A percentile compares a stretch with the other conserved stretches of the same genome.
phyloP scores from a whole-genome alignment of 2,888 invertebrate genomes.

The Nebria brevicollis region DNA sequence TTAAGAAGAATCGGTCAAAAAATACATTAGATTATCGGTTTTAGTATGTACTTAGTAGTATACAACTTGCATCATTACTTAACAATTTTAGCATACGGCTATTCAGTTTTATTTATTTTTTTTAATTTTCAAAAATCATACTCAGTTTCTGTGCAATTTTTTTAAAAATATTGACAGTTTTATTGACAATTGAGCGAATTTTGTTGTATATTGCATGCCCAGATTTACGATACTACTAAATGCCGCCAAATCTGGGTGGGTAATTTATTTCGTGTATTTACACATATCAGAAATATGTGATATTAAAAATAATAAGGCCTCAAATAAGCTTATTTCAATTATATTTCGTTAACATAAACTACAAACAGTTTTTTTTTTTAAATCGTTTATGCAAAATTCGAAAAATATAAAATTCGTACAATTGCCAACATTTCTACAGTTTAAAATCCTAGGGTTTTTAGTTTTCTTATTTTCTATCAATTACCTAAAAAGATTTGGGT shows the following conservation, averaged over 20 bases:
- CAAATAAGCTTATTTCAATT: neutral
- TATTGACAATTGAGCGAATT: neutral
- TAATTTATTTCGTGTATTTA: too few relatives aligned
- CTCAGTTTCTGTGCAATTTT: neutral
- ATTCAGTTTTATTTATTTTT: neutral
- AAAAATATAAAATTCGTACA: neutral
- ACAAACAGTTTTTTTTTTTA: too few relatives aligned
- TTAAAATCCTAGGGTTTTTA: neutral
- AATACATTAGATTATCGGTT: neutral
- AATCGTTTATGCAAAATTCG: too few relatives aligned
- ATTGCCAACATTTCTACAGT: neutral
- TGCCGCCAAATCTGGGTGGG: too few relatives aligned
- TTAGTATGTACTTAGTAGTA: neutral
- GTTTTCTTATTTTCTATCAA: neutral
- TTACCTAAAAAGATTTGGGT: slow-evolving; percentile 22
- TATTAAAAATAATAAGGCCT: neutral
- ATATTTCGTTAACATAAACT: neutral
- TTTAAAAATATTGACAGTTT: neutral
- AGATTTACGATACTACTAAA: too few relatives aligned
- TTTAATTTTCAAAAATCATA: neutral
- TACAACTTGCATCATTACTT: neutral
- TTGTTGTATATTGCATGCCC: too few relatives aligned
- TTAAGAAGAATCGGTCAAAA: neutral
- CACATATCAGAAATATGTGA: neutral
- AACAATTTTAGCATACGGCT: too few relatives aligned